Conservation (phyloP, 2,888 invertebrate species). For the Branchipolynoe longqiensis region DNA sequence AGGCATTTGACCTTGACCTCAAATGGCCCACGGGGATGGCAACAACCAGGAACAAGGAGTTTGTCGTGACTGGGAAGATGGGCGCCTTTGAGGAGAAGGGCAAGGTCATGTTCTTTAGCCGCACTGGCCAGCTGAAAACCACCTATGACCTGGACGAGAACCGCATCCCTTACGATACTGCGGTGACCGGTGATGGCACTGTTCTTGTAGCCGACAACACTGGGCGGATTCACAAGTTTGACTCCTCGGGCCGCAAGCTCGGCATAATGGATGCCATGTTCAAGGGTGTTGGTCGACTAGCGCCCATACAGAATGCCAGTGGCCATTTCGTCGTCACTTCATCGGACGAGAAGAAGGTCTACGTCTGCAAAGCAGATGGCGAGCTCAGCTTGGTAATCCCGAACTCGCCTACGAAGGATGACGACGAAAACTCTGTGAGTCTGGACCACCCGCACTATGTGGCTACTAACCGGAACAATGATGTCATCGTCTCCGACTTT, state of each 20-base stretch:
- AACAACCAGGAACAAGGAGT: constrained; percentile 45
- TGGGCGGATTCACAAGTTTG: constrained; percentile 50
- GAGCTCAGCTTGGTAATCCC: constrained; percentile 37
- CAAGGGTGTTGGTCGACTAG: constrained; percentile 60
- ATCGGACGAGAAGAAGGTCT: constrained; percentile 55
- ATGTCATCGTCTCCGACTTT: constrained; percentile 45
- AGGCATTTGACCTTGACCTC: constrained; percentile 61
- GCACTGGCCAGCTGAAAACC: constrained; percentile 48
- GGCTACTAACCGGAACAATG: constrained; percentile 50
- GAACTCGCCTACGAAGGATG: background rate
- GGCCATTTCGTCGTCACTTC: constrained; percentile 59
- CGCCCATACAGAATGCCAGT: constrained; percentile 8
- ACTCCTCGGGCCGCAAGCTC: constrained; percentile 7
- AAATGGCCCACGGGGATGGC: constrained; percentile 64
- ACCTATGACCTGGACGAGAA: constrained; percentile 47
- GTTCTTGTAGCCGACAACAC: constrained; percentile 60
- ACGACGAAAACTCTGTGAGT: background rate
- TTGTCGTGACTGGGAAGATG: constrained; percentile 63
- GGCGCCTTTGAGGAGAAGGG: constrained; percentile 64
- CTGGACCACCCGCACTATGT: constrained; percentile 54
- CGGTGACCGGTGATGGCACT: constrained; percentile 19
- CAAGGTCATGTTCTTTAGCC: constrained; percentile 58
- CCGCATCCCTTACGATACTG: constrained; percentile 58
- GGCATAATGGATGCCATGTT: constrained; percentile 50
- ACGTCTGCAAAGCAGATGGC: constrained; percentile 51